Percentiles rank a stretch among this genome's conserved stretches.
phyloP scores from a whole-genome alignment of 2,888 invertebrate genomes.

The Thelaira solivaga region DNA sequence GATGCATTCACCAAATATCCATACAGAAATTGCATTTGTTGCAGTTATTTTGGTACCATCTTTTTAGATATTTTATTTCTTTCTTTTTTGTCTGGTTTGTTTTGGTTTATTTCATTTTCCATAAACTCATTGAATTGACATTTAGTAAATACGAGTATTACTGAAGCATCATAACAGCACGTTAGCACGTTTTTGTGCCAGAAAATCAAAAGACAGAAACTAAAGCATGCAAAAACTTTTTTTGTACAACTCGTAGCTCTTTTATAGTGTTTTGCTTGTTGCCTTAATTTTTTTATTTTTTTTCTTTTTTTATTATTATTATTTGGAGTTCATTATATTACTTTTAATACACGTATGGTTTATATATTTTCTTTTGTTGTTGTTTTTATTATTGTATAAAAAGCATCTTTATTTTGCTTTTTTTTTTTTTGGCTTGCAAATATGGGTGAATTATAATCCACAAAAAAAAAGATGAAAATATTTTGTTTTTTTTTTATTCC shows the following conservation, averaged over 20 bases:
- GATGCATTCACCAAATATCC: conserved; percentile 28
- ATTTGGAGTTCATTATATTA: too few relatives aligned
- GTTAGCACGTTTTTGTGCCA: conserved; percentile 63
- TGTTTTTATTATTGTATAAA: conserved; percentile 10
- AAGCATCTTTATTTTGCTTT: conserved; percentile 45
- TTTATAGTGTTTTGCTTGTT: conserved; percentile 32
- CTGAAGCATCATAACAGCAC: conserved; percentile 58
- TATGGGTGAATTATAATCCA: conserved; percentile 36
- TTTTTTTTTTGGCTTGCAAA: conserved; percentile 11
- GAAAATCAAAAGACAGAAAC: conserved; percentile 56
- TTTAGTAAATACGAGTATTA: conserved; percentile 53
- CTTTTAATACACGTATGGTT: conserved; percentile 17
- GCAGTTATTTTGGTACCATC: conserved; percentile 12
- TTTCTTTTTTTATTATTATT: not conserved
- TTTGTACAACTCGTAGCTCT: conserved; percentile 22
- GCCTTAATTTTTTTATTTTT: not conserved
- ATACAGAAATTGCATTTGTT: not conserved
- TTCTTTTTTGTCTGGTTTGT: not conserved
- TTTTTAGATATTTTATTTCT: not conserved
- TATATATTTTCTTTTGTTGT: not conserved
- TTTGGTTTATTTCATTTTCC: conserved; percentile 49
- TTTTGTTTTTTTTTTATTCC: not conserved
- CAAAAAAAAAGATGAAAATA: not conserved
- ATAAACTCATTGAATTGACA: conserved; percentile 63
- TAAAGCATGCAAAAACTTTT: conserved; percentile 62